Base-by-base conservation (phyloP, 2,888 invertebrate genomes). In the Timema cristinae region DNA sequence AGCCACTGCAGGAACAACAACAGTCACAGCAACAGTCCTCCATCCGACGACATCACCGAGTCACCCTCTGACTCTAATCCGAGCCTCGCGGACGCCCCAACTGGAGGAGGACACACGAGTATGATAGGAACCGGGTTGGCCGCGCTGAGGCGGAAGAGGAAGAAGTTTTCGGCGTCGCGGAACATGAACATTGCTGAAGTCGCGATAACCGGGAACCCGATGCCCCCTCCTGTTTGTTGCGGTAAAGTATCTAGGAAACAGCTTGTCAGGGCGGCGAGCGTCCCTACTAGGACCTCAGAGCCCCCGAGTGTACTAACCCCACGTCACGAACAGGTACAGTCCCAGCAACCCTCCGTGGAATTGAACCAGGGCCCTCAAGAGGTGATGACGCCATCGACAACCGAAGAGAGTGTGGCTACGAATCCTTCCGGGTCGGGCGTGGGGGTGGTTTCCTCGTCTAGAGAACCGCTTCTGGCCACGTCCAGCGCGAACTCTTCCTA, bases 111-210 rank as follows among this genome's bases (percentile, higher is more conserved):
- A 48, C 78, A 79, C 72, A 67, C 52, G 49, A 75, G 72, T 10
- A 71, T 76, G n/a, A 71, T 73, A 6, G 67, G 68, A n/a, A 71
- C 72, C 50, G 91, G 92, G 70, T 84, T 93, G 75, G 91, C 92
- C 1, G 88, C 91, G 48, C 85, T 93, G 71, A 90, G 90, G 80
- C 89, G 90, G 79, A 93, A 93, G 82, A 87, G 93, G 75, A 93
- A 93, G 83, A 92, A 92, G 81, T 93, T 93, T 83, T 92, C 92
- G 0, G 90, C 92, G 75, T 92, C 92, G 73, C 86, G 92, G 77
- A 89, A 90, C 75, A 86, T 88, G 69, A 73, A 73, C 10, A 66
- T 69, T 59, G 70, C 59, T 4, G 73, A 73, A 1, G 73, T 54
- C 8, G 71, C 67, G 32, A 32, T 32, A 32, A 32, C 32, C 32